Percentiles rank a stretch among this genome's conserved stretches.
Evolutionary conservation across 2,113 vertebrate species (phyloP).

Genomic region (Himantopus leucocephalus): DNA sequence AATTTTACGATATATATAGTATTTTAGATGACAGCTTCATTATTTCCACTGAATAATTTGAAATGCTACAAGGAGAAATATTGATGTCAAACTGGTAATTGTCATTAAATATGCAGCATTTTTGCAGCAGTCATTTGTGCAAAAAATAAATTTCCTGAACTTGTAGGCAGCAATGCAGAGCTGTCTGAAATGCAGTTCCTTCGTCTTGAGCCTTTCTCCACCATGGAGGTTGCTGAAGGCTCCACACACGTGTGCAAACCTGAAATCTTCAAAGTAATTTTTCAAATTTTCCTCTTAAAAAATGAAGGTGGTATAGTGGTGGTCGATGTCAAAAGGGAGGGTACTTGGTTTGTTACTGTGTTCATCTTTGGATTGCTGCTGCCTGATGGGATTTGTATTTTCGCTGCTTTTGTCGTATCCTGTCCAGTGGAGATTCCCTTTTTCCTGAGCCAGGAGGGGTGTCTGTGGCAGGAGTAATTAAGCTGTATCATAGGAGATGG

Average conservation of each 20-base stretch:
- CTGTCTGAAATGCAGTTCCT: neutral
- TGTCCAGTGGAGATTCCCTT: neutral
- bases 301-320: neutral
- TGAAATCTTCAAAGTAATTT: neutral
- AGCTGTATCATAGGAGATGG: neutral
- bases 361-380: neutral
- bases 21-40: conserved; percentile 73
- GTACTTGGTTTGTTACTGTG: neutral
- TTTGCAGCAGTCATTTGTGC: conserved; percentile 26
- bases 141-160: conserved; percentile 12
- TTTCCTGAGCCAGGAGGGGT: neutral
- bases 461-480: neutral
- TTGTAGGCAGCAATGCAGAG: neutral
- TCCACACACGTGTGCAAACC: neutral
- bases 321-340: neutral
- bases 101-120: conserved; percentile 62
- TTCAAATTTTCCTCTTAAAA: neutral
- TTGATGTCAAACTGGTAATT: conserved; percentile 61
- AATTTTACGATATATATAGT: conserved; percentile 68
- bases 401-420: neutral
- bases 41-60: conserved; percentile 68
- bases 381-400: neutral
- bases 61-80: conserved; percentile 59
- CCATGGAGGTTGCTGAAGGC: neutral
- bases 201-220: neutral